Evolutionary conservation across 35 echinoderm and acorn worm species (phyloP), one percentile per base, ranked within the genome.

Genomic region (Ophiothrix spiculata): DNA sequence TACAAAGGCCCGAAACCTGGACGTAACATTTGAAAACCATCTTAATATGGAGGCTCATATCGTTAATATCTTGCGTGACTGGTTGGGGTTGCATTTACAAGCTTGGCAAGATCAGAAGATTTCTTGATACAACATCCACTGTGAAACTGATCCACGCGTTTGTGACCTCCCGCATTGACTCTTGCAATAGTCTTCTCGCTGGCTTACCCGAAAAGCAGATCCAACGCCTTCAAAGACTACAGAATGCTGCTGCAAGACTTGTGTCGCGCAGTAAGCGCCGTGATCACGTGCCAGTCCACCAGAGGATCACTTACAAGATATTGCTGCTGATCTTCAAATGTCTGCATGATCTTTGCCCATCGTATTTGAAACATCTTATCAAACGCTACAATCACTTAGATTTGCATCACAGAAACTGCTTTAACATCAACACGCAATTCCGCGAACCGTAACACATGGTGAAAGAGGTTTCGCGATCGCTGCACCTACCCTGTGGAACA

Each of bases 161-260:
- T 36, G 64, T 88, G 21, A 88, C 87, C 15, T 88, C 78, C 35
- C 77, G 79, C 41, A 80, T 88, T 75, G 78, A 88, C 38, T 73
- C 46, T 54, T 88, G 86, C 63, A 88, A 88, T 56, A 40, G 39
- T 64, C 87, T 88, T 37, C 60, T 88, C 35, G 8, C 31, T 36
- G 77, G 77, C 49, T 54, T 88, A 4, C 87, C 87, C 17, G 80
- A 64, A 17, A 38, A 2, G 0, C 39, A 88, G 25, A 64, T 88
- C 39, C 41, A 39, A 33, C 32, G 54, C 31, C 77, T 81, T 8
- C 87, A 81, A 73, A 36, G 14, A 60, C 56, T 88, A 2, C 63
- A 88, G 40, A 88, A 81, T 45, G 79, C 79, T 19, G n/a, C n/a
- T 39, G 63, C 83, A 17, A 19, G 83, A 0, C 83, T 85, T 35